Base-by-base conservation (phyloP, 2,797 vertebrate genomes). In the Gymnothorax javanicus region DNA sequence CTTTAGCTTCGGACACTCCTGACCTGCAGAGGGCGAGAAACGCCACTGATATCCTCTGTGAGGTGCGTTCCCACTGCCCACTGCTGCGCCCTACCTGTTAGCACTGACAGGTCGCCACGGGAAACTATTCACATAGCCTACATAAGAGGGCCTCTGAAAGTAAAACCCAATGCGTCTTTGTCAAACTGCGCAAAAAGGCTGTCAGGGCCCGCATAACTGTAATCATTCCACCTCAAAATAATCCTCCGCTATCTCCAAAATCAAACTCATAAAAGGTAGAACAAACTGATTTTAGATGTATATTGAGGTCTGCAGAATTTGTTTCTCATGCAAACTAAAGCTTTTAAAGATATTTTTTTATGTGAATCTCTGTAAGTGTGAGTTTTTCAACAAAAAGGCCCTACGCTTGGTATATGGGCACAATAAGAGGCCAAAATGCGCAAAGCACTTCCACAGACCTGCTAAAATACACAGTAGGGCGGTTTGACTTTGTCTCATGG, bases 41-140 rank as follows among this genome's bases (percentile, higher is more conserved):
- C 25, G 99, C 99, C 56, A 99, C 97, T 0, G 99, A 99, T 67
- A 99, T 99, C 91, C 97, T 99, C 91, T 99, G 98, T 89, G 97
- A 99, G 97, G 99, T 99, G 88, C 86, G 96, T 94, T 71, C 75
- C 86, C 33, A 43, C 33, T 25, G 52, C 73, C 15, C 73, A 50
- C 73, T 52, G 20, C 17, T 11, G 25, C 9, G 4, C 50, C 15
- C 73, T 77, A 15, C 43, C 73, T 52, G 43, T 77, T 17, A 77
- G 43, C 73, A 52, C 73, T 77, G 73, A 5, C 13, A 77, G 23
- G 20, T 52, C 33, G 9, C n/a, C 69, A 3, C 33, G 3, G 11
- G 69, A 73, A 73, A 57, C 69, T 23, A 6, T 27, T 43, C 13
- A 73, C 69, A 73, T 73, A 33, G 11, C 12, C 27, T 27, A 73